Percentiles rank a stretch among this genome's conserved stretches.
Conservation (phyloP, 2,888 invertebrate species). For the Girardia tigrina region DNA sequence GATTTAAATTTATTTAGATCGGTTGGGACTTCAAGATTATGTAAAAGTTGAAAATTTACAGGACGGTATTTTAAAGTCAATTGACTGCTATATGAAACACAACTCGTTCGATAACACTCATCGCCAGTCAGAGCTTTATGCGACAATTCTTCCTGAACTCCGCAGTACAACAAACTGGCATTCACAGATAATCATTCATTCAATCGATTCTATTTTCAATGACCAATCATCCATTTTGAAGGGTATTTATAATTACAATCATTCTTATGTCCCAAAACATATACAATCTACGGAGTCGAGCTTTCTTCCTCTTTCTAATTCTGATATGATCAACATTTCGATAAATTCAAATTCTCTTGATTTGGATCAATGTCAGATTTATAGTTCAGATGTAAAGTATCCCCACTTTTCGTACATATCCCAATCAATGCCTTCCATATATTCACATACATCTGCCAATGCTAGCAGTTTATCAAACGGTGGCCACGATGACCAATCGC, state of each 20-base stretch:
- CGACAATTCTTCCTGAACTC: background rate
- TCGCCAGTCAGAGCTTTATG: slow-evolving; percentile 2
- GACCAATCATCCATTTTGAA: background rate
- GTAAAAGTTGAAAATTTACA: slow-evolving; percentile 9
- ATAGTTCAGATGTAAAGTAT: background rate
- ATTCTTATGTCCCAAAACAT: background rate
- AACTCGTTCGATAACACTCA: slow-evolving; percentile 16
- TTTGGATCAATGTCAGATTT: slow-evolving; percentile 15
- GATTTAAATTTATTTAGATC: background rate
- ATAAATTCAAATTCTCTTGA: background rate
- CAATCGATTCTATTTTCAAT: background rate
- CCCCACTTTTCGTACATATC: slow-evolving; percentile 6
- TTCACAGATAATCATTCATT: background rate
- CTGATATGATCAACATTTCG: background rate
- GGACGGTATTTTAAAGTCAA: background rate
- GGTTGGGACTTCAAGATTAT: background rate
- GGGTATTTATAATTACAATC: background rate
- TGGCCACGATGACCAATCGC: background rate
- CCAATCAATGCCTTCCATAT: slow-evolving; percentile 11
- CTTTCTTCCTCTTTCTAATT: background rate
- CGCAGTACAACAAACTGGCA: background rate
- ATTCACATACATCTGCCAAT: background rate
- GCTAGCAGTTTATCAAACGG: background rate
- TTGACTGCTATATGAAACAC: slow-evolving; percentile 2
- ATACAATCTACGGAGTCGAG: background rate